Evolutionary conservation across 2,113 vertebrate genomes (phyloP), one percentile per base, ranked within the genome.

Genomic region (Pseudopipra pipra): DNA sequence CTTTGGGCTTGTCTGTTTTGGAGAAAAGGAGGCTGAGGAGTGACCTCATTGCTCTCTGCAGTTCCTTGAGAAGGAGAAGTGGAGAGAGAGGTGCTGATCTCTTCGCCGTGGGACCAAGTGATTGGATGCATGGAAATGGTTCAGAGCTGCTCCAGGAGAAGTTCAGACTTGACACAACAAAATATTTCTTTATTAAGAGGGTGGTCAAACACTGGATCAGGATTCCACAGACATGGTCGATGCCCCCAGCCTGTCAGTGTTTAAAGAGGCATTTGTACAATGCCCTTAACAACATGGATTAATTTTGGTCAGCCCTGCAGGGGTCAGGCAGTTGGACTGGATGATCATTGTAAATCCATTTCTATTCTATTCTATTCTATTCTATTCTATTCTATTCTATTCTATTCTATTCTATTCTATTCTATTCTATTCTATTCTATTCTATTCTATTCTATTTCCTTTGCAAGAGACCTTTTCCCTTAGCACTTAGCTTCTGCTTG

Each of bases 111-210:
- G 18, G 6, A 46, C 55, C 25, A 71, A 63, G 63, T 52, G 52
- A 37, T 7, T 30, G 3, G 8, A 44, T 0, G 0, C 0, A 1
- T 51, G 27, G 37, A 22, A 75, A 67, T 49, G 28, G 8, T 41
- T 83, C 52, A 71, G 49, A 86, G 10, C 18, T 89, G 15, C 8
- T 4, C 27, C n/a, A 33, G 30, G 17, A 33, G 43, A 67, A 39
- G 51, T 58, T 89, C 35, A 59, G 14, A 58, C 37, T 61, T 41
- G n/a, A 24, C 14, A 20, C 28, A n/a, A 47, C 11, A 30, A 80
- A 76, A 35, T 17, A n/a, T 55, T 84, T 80, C 17, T 58, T 43
- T 61, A 35, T 20, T 27, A 6, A 25, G 44, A 39, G 23, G 1
- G 11, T 73, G 21, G 3, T 46, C 28, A 77, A 84, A 80, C 30